Conservation (phyloP, 2,888 invertebrate genomes). For the Conistra vaccinii region DNA sequence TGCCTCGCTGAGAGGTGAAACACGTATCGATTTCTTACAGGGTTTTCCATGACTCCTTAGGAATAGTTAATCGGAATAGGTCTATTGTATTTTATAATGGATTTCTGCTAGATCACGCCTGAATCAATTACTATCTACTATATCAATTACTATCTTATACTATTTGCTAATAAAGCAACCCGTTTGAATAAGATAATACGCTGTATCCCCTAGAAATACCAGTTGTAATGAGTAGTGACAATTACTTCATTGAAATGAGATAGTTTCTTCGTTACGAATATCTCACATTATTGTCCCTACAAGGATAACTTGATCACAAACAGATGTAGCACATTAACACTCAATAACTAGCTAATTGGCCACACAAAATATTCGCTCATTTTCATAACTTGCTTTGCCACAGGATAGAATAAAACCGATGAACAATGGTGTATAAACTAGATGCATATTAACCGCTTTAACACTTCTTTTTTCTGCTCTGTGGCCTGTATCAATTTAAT, state of each 20-base stretch:
- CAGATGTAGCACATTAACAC: constrained; percentile 43
- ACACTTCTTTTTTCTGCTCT: constrained; percentile 29
- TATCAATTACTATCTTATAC: neutral
- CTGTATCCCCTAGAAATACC: neutral
- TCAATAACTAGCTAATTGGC: constrained; percentile 46
- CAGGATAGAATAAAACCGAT: neutral
- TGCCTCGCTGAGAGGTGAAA: too few species aligned
- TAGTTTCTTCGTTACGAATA: constrained; percentile 31
- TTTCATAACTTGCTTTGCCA: constrained; percentile 37
- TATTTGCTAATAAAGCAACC: constrained; percentile 10
- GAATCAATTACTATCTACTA: neutral
- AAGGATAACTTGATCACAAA: constrained; percentile 38
- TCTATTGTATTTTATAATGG: too few species aligned
- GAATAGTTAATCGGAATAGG: too few species aligned
- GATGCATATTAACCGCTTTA: constrained; percentile 5
- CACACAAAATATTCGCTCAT: constrained; percentile 20
- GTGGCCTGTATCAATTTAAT: constrained; percentile 20
- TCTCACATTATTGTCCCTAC: constrained; percentile 26
- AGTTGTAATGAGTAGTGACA: neutral
- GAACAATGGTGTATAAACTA: constrained; percentile 13
- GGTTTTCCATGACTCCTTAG: too few species aligned
- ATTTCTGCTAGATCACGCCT: too few species aligned
- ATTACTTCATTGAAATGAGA: constrained; percentile 28
- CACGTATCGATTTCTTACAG: too few species aligned
- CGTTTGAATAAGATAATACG: neutral